Evolutionary conservation across 2,888 invertebrate species (phyloP).

Genomic region (Drosophila pegasa): DNA sequence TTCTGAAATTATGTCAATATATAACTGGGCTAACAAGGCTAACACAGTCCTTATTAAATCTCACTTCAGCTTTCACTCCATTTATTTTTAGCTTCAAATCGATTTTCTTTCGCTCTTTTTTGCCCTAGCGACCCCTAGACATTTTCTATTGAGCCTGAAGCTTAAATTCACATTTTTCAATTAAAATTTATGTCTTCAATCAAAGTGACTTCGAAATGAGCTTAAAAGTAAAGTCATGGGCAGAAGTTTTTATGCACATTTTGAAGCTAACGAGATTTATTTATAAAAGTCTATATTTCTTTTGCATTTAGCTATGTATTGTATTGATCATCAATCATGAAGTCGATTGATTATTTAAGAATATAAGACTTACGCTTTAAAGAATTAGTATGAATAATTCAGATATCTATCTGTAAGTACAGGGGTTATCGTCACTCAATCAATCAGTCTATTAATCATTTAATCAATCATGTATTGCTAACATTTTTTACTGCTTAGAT

Average conservation of each 20-base stretch:
- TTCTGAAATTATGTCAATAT: neutral
- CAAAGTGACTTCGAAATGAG: neutral
- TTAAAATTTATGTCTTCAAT: constrained; percentile 1
- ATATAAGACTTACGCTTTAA: no score
- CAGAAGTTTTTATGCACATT: neutral
- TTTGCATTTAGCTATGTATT: neutral
- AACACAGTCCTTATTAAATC: neutral
- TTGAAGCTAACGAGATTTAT: neutral
- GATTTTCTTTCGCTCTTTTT: neutral
- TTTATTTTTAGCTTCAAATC: neutral
- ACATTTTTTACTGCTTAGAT: no score
- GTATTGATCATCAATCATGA: neutral
- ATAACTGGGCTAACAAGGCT: neutral
- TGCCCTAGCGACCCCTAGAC: no score
- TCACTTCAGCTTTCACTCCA: neutral
- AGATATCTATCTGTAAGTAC: neutral
- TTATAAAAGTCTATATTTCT: neutral
- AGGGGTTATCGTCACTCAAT: neutral
- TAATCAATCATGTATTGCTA: no score
- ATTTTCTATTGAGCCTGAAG: neutral
- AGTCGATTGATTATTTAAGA: neutral
- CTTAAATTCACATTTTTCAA: neutral
- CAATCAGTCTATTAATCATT: neutral
- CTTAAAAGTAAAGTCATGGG: neutral
- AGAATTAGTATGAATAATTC: no score